Conservation (phyloP, 2,888 invertebrate species). For the Rhodophaea formosa region DNA sequence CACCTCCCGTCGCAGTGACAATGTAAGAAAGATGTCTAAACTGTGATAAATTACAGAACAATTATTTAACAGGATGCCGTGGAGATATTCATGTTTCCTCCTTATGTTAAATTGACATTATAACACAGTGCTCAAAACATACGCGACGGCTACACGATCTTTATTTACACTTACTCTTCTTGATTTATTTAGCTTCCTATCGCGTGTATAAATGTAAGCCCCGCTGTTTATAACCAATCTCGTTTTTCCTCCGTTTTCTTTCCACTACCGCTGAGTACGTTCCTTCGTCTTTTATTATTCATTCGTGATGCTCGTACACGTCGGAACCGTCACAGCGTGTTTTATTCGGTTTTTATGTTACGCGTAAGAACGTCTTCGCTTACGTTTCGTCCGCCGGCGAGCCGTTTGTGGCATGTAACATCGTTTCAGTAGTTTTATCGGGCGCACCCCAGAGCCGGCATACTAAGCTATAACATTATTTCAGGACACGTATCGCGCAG, state of each 20-base stretch:
- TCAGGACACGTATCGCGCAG: constrained; percentile 72
- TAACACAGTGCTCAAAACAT: constrained; percentile 5
- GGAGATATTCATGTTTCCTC: constrained; percentile 13
- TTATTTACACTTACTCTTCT: constrained; percentile 1
- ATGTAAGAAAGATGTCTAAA: constrained; percentile 28
- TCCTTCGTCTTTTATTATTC: constrained; percentile 16
- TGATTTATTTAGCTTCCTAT: constrained; percentile 9
- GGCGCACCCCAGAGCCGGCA: constrained; percentile 45
- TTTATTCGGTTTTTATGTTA: constrained; percentile 26
- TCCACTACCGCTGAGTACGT: background rate
- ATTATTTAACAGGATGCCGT: constrained; percentile 14
- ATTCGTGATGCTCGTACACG: background rate
- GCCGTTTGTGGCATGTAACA: constrained; percentile 36
- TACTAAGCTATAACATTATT: constrained; percentile 66
- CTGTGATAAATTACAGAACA: constrained; percentile 16
- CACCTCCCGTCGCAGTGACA: constrained; percentile 40
- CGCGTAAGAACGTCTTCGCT: constrained; percentile 28
- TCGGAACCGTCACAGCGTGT: constrained; percentile 11
- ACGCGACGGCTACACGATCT: constrained; percentile 1
- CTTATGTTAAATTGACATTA: constrained; percentile 15
- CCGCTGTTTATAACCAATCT: constrained; percentile 12
- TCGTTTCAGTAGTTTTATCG: constrained; percentile 60
- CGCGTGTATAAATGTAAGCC: constrained; percentile 8
- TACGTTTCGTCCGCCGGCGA: constrained; percentile 21
- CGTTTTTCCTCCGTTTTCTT: constrained; percentile 12